A percentile compares a stretch with the other conserved stretches of the same genome.
These are phyloP conservation scores for Macrophya annulata DNA, from an alignment of 2,888 invertebrate genomes.

Conservation along the genomic window DNA sequence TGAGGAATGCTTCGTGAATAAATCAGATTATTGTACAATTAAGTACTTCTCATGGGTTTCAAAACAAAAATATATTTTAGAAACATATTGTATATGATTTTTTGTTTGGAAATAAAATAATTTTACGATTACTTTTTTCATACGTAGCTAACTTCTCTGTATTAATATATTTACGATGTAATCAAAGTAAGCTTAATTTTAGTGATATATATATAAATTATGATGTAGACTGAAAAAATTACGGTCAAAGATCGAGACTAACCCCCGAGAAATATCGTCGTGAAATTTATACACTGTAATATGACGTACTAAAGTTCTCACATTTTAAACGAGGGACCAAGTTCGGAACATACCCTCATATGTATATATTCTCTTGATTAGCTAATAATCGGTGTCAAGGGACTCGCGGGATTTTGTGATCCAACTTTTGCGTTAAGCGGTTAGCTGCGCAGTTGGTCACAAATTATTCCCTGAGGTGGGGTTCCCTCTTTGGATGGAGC, in stretches of 20 bases:
- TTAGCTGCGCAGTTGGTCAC: constrained; percentile 12
- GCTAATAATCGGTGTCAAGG: constrained; percentile 41
- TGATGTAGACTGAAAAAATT: constrained; percentile 27
- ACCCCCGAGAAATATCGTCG: constrained; percentile 30
- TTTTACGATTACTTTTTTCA: too few species aligned
- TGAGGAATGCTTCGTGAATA: neutral
- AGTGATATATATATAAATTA: neutral
- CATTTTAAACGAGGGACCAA: constrained; percentile 11
- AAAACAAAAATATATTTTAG: too few species aligned
- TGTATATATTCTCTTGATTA: constrained; percentile 13
- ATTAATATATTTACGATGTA: neutral
- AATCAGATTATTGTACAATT: neutral
- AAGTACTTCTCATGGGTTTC: too few species aligned
- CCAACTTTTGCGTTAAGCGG: constrained; percentile 43
- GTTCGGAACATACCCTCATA: constrained; percentile 1
- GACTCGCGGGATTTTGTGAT: constrained; percentile 32
- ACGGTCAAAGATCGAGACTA: constrained; percentile 8
- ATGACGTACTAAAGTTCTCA: neutral
- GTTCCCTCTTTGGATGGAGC: constrained; percentile 11
- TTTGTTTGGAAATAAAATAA: too few species aligned
- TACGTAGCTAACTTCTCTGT: neutral
- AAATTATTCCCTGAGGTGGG: constrained; percentile 43
- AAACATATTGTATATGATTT: too few species aligned
- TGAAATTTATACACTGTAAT: constrained; percentile 31
- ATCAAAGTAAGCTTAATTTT: neutral